phyloP scores from a whole-genome alignment of 2,888 invertebrate species.

The Drosophila paramelanica region DNA sequence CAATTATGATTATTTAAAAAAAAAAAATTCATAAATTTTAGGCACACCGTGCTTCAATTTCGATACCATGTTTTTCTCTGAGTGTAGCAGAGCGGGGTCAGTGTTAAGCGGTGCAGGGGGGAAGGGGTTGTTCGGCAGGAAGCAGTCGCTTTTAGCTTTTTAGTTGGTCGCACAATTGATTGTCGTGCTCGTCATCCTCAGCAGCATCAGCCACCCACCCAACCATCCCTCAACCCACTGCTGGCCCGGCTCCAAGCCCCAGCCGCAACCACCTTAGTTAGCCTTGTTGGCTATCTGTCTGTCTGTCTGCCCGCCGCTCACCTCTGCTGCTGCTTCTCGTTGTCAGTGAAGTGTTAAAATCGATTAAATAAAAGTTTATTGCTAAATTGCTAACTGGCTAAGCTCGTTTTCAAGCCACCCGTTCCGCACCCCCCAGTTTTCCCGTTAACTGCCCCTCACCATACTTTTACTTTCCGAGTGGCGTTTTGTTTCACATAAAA shows the following conservation, averaged over 20 bases:
- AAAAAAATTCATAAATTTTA: too few relatives aligned
- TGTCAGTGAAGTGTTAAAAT: slow-evolving; percentile 78
- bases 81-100: not conserved
- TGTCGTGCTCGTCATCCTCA: slow-evolving; percentile 36
- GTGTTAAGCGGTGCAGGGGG: not conserved
- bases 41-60: too few relatives aligned
- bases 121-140: slow-evolving; percentile 14
- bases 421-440: rapidly evolving
- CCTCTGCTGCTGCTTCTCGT: slow-evolving; percentile 9
- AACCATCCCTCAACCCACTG: not conserved
- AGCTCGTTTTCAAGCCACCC: slow-evolving; percentile 17
- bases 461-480: slow-evolving; percentile 11
- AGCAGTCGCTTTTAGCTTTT: slow-evolving; percentile 56
- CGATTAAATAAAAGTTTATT: slow-evolving; percentile 79
- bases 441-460: too few relatives aligned
- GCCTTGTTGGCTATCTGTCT: slow-evolving; percentile 16
- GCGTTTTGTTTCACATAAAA: slow-evolving; percentile 44
- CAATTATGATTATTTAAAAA: too few relatives aligned
- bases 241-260: not conserved
- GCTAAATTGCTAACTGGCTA: slow-evolving; percentile 78
- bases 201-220: not conserved
- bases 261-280: slow-evolving; percentile 18
- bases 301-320: not conserved
- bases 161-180: slow-evolving; percentile 70
- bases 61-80: not conserved